Evolutionary conservation across 1,140 invertebrate genomes (phyloP), one percentile per base, ranked within the genome.

Genomic region (Idris sp.): DNA sequence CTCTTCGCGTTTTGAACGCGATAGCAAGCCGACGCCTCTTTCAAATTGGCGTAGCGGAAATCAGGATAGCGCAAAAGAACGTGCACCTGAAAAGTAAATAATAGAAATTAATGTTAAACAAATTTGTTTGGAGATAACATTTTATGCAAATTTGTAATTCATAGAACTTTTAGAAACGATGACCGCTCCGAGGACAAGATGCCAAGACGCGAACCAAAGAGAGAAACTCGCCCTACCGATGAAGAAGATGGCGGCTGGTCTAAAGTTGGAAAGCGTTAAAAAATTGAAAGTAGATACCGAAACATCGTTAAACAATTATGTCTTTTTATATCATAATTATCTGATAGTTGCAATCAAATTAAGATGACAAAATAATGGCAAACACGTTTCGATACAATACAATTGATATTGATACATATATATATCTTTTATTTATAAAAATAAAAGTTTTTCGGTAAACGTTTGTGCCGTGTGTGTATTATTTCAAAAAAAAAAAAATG

Each of bases 211-310:
- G 79, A 84, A 6, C 76, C 81, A 8, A 81, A 76, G 13, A 68
- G 54, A 9, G 76, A 76, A 75, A 73, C 67, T 41, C 77, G 76
- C 68, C 67, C 76, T 8, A 15, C 74, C 3, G 82, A 85, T 22
- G 83, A 84, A 9, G 72, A 75, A 40, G 71, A 67, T 31, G 83
- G 76, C 13, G 83, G 83, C 4, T 86, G 84, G 84, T 85, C 82
- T 0, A 82, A 76, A 72, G 84, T 86, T 36, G 68, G 75, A 41
- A 74, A 75, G 19, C 81, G 81, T 48, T 77, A 65, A 58, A 51
- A 10, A 1, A 16, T 31, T 35, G 13, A 36, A 31, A 31, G 9
- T 46, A 35, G 9, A 35, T 6, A n/a, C n/a, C n/a, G 30, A 43
- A 10, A 40, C 49, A 40, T 43, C 35, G 11, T 48, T 61, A 3